Conservation (phyloP, 30 jellyfish, hydroid and myxozoan species). For the Turritopsis rubra region DNA sequence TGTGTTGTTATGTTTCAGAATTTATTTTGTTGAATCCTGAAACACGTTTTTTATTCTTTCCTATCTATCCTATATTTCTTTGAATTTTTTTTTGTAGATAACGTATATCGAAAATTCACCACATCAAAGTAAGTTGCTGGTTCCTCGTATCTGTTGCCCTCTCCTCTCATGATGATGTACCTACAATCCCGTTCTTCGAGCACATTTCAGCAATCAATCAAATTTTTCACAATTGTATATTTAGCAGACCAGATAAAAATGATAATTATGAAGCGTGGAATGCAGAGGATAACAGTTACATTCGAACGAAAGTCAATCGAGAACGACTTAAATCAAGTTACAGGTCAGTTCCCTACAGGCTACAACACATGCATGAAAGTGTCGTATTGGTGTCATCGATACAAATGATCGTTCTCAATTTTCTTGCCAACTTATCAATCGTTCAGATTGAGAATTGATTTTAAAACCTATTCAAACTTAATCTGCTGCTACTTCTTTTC, state of each 20-base stretch:
- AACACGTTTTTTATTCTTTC: not conserved
- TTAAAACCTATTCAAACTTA: too few relatives aligned
- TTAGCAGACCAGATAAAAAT: not conserved
- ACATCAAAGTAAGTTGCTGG: not conserved
- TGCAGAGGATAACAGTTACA: conserved; percentile 16
- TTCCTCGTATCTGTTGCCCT: not conserved
- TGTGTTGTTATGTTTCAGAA: too few relatives aligned
- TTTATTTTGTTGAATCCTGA: not conserved
- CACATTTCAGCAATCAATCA: too few relatives aligned
- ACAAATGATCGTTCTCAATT: too few relatives aligned
- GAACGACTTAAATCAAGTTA: not conserved
- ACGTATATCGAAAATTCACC: not conserved
- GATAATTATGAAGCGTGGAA: not conserved
- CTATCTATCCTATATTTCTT: not conserved
- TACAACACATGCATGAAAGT: not conserved
- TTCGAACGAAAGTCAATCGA: not conserved
- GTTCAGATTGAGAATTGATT: too few relatives aligned
- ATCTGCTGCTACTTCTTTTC: too few relatives aligned
- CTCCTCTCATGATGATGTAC: too few relatives aligned
- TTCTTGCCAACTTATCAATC: too few relatives aligned
- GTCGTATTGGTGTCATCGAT: too few relatives aligned
- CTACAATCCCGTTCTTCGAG: too few relatives aligned
- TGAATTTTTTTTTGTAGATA: not conserved
- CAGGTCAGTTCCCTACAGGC: not conserved
- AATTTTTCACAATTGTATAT: not conserved